Evolutionary conservation across 2,797 vertebrate genomes (phyloP).

Genomic region (Coracias cyanogaster): DNA sequence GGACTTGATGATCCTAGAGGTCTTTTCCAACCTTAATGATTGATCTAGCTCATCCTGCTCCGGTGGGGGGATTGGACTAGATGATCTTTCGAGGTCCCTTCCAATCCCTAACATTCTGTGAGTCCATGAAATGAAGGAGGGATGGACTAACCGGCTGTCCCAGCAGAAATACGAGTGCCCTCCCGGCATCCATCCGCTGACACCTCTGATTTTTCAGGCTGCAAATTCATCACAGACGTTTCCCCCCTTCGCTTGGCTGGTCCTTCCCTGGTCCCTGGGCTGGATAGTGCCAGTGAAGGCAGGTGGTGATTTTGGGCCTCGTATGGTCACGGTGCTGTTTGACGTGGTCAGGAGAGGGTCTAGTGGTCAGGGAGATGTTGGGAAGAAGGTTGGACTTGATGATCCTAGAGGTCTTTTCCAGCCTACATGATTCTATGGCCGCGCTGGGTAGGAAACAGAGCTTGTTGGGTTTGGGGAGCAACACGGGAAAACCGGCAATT

Average conservation of each 20-base stretch:
- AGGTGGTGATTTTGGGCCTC: neutral
- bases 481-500: slow-evolving; percentile 25
- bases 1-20: no score
- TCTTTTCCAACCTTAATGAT: no score
- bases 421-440: neutral
- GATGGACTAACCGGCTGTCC: neutral
- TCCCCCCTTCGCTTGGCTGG: neutral
- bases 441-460: neutral
- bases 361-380: no score
- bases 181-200: neutral
- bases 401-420: no score
- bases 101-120: no score
- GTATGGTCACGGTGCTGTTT: neutral
- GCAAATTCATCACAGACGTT: neutral
- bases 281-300: neutral
- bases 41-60: no score
- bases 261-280: neutral
- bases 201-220: neutral
- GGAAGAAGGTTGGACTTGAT: no score
- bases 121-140: neutral
- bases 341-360: no score
- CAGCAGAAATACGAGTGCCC: neutral
- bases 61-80: no score
- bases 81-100: no score
- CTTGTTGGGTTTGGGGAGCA: slow-evolving; percentile 10